Base-by-base conservation (phyloP, 2,113 vertebrate species). In the Mionectes macconnelli region DNA sequence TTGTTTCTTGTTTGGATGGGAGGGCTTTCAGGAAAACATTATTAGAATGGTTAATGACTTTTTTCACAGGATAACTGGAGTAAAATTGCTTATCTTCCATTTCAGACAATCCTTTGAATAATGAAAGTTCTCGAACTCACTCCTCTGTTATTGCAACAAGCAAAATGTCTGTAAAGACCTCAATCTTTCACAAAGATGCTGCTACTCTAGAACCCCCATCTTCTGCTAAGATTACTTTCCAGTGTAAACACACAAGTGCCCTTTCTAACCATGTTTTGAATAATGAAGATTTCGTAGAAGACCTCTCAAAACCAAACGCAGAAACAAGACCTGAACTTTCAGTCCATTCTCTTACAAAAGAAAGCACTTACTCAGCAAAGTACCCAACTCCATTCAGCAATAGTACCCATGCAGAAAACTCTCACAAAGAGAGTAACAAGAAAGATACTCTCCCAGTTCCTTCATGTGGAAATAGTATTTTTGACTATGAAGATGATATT, bases 41-140 rank as follows among this genome's bases (percentile, higher is more conserved):
- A 31, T 79, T 94, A 60, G 59, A 63, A 31, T 42, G 15, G 9
- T 66, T 95, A 60, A n/a, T 85, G 73, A n/a, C 25, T 87, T 76
- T 76, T 80, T 63, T 72, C 67, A 30, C 33, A 62, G 45, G 57
- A 53, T 76, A 94, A 69, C 82, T 53, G 39, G 42, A 90, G 14
- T 96, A 97, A 95, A 88, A 96, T 86, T 96, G 14, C 96, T 76
- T 93, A 63, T 91, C 35, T 77, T 96, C 57, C 64, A 44, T 98
- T 96, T 89, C 93, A 99, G 99, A 99, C 98, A 99, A 99, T 89
- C 99, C 99, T 73, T 91, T 99, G 97, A 99, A 99, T 66, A 99
- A 99, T 73, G 99, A 99, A 96, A 99, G 98, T 97, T 99, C 99
- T 86, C 98, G 98, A 97, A 98, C 98, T 59, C 99, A 99, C 87